Evolutionary conservation across 2,888 invertebrate genomes (phyloP), one percentile per base, ranked within the genome.

Genomic region (Drosophila koepferae): DNA sequence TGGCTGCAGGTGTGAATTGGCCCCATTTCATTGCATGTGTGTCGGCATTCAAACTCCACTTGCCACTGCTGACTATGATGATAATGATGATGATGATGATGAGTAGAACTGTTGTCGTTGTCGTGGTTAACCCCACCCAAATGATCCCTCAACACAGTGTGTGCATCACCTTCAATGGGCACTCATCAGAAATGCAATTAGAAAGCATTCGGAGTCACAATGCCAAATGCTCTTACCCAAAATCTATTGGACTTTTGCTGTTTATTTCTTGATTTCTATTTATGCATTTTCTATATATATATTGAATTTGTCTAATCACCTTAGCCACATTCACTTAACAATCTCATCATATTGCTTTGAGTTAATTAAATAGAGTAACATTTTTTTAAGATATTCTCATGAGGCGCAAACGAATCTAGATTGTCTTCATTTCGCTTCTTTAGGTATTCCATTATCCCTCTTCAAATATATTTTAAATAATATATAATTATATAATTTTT

Each of bases 121-220:
- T 63, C 66, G 72, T 71, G 82, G 87, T 54, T 70, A 63, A 59
- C 77, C 69, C 71, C 62, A 64, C 63, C 66, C 53, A 71, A 60
- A 63, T 65, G 59, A 64, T 36, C 69, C 46, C 63, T 56, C 67
- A 51, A 23, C 34, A 56, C 54, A 36, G 59, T 60, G 49, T 55
- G 8, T 43, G 63, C 58, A 46, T 63, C 70, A 53, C 53, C 53
- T 23, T 38, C 55, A 55, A 41, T n/a, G 28, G 28, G 20, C 40
- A 16, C 81, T 86, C 83, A 88, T 88, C 86, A 81, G 67, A 80
- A 83, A 86, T 85, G 86, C 85, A 85, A 88, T 88, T 85, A 85
- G 72, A 75, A 66, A 51, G 66, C 70, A 64, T 64, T 60, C 59
- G 61, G 40, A 63, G 54, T 23, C 40, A 44, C 43, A 28, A 20